Conservation (phyloP, 2,888 invertebrate genomes). For the Sussaba pulchella region DNA sequence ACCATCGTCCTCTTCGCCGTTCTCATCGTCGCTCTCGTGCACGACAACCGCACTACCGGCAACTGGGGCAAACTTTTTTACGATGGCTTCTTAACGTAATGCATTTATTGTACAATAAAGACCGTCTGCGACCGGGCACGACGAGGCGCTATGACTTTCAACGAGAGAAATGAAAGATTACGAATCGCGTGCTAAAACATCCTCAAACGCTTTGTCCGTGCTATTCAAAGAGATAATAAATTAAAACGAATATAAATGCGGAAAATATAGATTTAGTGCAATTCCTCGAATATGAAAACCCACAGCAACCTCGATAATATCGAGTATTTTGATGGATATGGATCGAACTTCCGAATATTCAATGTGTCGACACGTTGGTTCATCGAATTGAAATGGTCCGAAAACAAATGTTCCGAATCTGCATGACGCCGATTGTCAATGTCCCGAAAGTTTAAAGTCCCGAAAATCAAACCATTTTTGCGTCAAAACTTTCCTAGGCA, state of each 20-base stretch:
- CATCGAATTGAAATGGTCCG: no score
- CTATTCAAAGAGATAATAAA: background rate
- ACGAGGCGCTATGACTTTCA: conserved; percentile 41
- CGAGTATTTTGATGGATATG: no score
- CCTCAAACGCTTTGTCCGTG: conserved; percentile 8
- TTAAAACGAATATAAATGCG: background rate
- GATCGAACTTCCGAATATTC: no score
- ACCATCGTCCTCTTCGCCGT: conserved; percentile 38
- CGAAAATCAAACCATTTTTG: no score
- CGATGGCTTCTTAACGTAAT: conserved; percentile 76
- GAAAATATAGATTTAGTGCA: background rate
- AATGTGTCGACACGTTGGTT: no score
- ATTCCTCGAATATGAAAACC: no score
- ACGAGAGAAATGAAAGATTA: background rate
- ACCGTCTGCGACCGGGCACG: conserved; percentile 53
- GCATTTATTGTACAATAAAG: conserved; percentile 80
- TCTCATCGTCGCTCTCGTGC: conserved; percentile 49
- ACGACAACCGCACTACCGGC: conserved; percentile 19
- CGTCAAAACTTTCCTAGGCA: no score
- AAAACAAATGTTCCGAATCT: no score
- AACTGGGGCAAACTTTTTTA: conserved; percentile 80
- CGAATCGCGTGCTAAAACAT: conserved; percentile 27
- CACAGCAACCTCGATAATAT: no score
- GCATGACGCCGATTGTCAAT: no score
- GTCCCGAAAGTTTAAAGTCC: no score